Evolutionary conservation across 2,797 vertebrate species (phyloP).

Genomic region (Lithobates pipiens): DNA sequence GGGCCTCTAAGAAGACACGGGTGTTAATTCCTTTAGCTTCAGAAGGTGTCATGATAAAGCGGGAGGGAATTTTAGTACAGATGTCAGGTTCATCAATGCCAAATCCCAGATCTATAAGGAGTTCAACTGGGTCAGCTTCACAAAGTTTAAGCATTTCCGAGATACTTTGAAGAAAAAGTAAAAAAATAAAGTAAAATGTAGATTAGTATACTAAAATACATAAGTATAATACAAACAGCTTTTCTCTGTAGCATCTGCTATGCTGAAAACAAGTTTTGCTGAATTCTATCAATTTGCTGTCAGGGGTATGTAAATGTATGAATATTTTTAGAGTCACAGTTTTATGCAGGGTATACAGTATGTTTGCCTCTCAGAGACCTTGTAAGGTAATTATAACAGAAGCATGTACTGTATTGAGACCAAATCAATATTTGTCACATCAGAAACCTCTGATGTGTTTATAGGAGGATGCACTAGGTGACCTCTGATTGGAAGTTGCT

Average conservation of each 20-base stretch:
- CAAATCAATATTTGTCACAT: too few species aligned
- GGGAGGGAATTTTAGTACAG: conserved; percentile 83
- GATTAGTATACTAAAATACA: neutral
- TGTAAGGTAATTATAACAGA: too few species aligned
- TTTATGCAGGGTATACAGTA: too few species aligned
- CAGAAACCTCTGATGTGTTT: too few species aligned
- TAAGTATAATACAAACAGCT: neutral
- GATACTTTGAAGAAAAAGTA: conserved; percentile 69
- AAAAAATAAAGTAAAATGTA: conserved; percentile 52
- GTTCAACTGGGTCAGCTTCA: conserved; percentile 88
- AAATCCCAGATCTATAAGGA: conserved; percentile 91
- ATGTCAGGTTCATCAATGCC: conserved; percentile 87
- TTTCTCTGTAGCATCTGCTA: neutral
- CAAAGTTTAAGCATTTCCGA: conserved; percentile 83
- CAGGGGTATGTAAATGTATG: too few species aligned
- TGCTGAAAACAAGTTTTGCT: too few species aligned
- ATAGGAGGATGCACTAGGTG: too few species aligned
- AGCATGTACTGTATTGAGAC: too few species aligned
- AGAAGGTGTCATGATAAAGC: conserved; percentile 86
- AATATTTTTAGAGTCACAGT: too few species aligned
- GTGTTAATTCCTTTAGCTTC: conserved; percentile 85
- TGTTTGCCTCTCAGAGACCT: too few species aligned
- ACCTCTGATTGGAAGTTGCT: too few species aligned
- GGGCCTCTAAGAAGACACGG: conserved; percentile 85
- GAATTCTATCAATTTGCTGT: too few species aligned